Percentiles rank a stretch among this genome's conserved stretches.
Evolutionary conservation across 2,113 vertebrate genomes (phyloP).

Genomic region (Chaenocephalus aceratus): DNA sequence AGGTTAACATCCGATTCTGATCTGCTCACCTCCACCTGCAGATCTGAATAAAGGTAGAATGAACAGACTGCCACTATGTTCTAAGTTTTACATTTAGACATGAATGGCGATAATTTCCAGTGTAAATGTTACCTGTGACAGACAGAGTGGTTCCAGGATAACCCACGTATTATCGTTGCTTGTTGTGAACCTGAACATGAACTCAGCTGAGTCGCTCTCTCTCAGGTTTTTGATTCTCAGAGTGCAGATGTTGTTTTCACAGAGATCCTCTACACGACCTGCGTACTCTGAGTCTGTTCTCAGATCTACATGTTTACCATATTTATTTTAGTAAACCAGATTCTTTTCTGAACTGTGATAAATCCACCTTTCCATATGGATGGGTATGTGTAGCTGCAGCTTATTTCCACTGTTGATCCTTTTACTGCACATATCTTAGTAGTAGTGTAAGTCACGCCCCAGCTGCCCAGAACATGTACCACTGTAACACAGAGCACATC

Average conservation of each 20-base stretch:
- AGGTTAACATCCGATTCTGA: too few species aligned
- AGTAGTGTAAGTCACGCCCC: too few species aligned
- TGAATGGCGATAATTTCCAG: neutral
- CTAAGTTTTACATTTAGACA: too few species aligned
- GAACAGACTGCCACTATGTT: too few species aligned
- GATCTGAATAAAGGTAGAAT: too few species aligned
- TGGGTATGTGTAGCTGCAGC: neutral
- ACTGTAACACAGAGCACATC: too few species aligned
- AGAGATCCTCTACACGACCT: neutral
- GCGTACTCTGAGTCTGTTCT: accelerated
- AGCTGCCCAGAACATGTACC: too few species aligned
- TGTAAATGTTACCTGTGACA: conserved; percentile 27
- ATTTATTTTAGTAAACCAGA: neutral
- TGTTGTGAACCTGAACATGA: conserved; percentile 27
- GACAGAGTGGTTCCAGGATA: conserved; percentile 11
- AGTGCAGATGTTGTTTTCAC: neutral
- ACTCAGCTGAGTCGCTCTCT: conserved; percentile 18
- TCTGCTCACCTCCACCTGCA: too few species aligned
- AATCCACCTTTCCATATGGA: accelerated
- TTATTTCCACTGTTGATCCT: neutral
- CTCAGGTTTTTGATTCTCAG: conserved; percentile 1
- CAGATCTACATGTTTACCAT: neutral
- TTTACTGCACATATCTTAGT: neutral
- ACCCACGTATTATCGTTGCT: neutral
- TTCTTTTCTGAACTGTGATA: neutral